These are phyloP conservation scores for Caenorhabditis sp. DNA, from an alignment of 2,888 invertebrate species.

Conservation along the genomic window DNA sequence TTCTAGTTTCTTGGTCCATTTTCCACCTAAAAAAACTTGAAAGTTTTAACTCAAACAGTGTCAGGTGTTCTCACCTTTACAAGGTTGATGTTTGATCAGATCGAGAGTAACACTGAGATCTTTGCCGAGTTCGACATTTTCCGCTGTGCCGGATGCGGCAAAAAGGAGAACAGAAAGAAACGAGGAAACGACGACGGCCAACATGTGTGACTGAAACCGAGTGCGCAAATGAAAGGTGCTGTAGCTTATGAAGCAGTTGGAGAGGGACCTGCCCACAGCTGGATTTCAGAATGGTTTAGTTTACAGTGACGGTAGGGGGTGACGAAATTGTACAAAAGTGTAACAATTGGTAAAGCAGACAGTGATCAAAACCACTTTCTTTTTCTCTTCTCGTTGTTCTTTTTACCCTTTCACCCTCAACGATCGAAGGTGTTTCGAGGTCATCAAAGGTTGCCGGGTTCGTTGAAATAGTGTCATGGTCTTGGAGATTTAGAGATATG, in stretches of 20 bases:
- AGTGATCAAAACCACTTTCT: slow-evolving; percentile 54
- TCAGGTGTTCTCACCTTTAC: slow-evolving; percentile 67
- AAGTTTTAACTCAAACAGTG: background rate
- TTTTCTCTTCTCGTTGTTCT: slow-evolving; percentile 18
- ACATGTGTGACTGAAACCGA: slow-evolving; percentile 48
- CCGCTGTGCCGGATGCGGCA: slow-evolving; percentile 18
- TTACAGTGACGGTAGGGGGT: slow-evolving; percentile 43
- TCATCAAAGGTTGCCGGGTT: slow-evolving; percentile 51
- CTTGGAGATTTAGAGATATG: background rate
- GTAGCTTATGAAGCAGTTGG: slow-evolving; percentile 53
- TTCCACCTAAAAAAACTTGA: slow-evolving; percentile 61
- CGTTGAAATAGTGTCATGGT: slow-evolving; percentile 15
- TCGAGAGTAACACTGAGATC: slow-evolving; percentile 79
- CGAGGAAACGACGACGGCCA: slow-evolving; percentile 10
- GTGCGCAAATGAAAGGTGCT: slow-evolving; percentile 44
- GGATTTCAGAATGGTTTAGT: slow-evolving; percentile 63
- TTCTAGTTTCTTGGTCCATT: slow-evolving; percentile 81
- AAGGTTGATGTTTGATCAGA: slow-evolving; percentile 82
- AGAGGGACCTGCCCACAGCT: slow-evolving; percentile 50
- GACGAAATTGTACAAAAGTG: slow-evolving; percentile 62
- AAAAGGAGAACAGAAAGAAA: slow-evolving; percentile 27
- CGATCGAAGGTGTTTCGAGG: slow-evolving; percentile 30
- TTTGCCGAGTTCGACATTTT: slow-evolving; percentile 74
- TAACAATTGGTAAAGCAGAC: slow-evolving; percentile 50
- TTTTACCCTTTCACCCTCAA: slow-evolving; percentile 46